Evolutionary conservation across 2,888 invertebrate species (phyloP).

Genomic region (Chesias legatella): DNA sequence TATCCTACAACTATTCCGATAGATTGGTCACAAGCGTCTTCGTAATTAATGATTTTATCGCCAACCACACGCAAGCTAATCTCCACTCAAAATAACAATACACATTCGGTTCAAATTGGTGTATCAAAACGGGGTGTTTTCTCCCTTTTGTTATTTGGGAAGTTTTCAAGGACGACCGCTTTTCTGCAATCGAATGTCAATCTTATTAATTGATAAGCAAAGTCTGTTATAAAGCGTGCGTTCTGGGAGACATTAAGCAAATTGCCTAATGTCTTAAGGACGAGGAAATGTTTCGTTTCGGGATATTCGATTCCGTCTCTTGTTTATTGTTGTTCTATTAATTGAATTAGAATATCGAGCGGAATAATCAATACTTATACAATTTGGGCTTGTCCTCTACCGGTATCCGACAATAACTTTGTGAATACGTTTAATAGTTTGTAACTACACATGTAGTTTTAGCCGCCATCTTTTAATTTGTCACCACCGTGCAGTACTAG

Average conservation of each 20-base stretch:
- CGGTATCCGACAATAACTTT: no score
- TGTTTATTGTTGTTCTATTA: slow-evolving; percentile 30
- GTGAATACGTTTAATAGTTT: no score
- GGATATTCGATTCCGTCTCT: slow-evolving; percentile 42
- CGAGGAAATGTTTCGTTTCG: slow-evolving; percentile 25
- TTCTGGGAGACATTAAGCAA: slow-evolving; percentile 65
- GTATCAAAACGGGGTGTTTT: slow-evolving; percentile 3
- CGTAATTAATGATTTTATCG: slow-evolving; percentile 28
- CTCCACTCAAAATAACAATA: not conserved
- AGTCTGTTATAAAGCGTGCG: slow-evolving; percentile 31
- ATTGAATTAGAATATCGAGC: slow-evolving; percentile 29
- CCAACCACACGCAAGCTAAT: slow-evolving; percentile 4
- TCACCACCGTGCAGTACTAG: no score
- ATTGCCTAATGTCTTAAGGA: slow-evolving; percentile 61
- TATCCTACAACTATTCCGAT: slow-evolving; percentile 55
- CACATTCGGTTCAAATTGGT: not conserved
- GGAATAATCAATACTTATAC: not conserved
- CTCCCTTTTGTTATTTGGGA: slow-evolving; percentile 8
- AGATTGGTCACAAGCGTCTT: slow-evolving; percentile 33
- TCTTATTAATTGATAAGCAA: slow-evolving; percentile 49
- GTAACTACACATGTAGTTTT: no score
- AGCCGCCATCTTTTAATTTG: no score
- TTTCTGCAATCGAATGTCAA: slow-evolving; percentile 34
- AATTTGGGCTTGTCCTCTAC: no score
- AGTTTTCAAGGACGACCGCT: slow-evolving; percentile 18